Evolutionary conservation across 2,888 invertebrate genomes (phyloP).

Genomic region (Xiphydria camelus): DNA sequence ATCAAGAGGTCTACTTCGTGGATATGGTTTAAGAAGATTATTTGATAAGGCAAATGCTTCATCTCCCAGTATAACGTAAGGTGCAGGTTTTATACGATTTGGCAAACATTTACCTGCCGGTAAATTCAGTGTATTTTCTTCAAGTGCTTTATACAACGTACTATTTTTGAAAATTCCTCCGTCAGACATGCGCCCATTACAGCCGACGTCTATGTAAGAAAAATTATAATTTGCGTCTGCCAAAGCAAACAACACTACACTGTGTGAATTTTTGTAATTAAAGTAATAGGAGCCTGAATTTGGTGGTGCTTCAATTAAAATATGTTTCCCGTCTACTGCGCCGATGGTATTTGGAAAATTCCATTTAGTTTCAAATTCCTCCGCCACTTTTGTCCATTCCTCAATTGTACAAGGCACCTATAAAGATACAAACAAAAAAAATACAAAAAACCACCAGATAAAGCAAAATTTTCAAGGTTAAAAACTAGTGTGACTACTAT

Average conservation of each 20-base stretch:
- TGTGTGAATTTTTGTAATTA: constrained; percentile 22
- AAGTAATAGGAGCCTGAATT: constrained; percentile 22
- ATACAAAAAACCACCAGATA: too few species aligned
- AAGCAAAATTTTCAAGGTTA: too few species aligned
- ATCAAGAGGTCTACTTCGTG: too few species aligned
- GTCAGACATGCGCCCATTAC: too few species aligned
- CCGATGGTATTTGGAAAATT: constrained; percentile 18
- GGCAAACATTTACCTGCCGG: constrained; percentile 11
- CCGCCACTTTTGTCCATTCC: constrained; percentile 12
- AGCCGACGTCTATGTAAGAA: constrained; percentile 22
- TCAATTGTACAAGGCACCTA: too few species aligned
- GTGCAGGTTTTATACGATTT: constrained; percentile 13
- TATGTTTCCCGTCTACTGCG: constrained; percentile 20
- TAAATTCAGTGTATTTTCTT: constrained; percentile 10
- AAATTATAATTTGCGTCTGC: constrained; percentile 24
- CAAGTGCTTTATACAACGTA: constrained; percentile 29
- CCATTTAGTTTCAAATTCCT: constrained; percentile 12
- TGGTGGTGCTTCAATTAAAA: constrained; percentile 18
- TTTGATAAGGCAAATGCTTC: constrained; percentile 37
- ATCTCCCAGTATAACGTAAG: constrained; percentile 34
- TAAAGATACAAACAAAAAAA: too few species aligned
- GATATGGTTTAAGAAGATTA: too few species aligned
- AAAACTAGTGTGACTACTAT: too few species aligned
- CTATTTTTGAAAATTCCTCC: constrained; percentile 19
- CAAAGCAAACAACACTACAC: constrained; percentile 23